Percentiles rank a stretch among this genome's conserved stretches.
Evolutionary conservation across 2,113 vertebrate genomes (phyloP).

Genomic region (Pica pica): DNA sequence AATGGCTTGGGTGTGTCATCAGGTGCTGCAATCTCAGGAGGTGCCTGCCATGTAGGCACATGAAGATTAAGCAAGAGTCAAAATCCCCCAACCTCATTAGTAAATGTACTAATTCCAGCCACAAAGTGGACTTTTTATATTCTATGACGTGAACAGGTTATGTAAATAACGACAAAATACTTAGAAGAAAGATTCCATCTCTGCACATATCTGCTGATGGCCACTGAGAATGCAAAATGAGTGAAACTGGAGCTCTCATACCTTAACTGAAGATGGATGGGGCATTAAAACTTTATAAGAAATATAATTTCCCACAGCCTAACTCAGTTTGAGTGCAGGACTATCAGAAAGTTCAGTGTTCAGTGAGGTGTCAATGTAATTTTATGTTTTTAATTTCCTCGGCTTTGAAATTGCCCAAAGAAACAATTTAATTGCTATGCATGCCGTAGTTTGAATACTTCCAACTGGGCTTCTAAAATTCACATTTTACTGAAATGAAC

Average conservation of each 20-base stretch:
- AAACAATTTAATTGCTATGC: constrained; percentile 6
- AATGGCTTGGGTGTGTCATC: neutral
- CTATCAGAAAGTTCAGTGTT: neutral
- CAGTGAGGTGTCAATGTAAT: constrained; percentile 8
- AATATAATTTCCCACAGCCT: neutral
- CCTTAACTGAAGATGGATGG: neutral
- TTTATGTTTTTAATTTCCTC: constrained; percentile 29
- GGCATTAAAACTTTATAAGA: neutral
- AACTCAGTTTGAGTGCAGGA: neutral
- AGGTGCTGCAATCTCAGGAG: neutral
- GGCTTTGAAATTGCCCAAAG: neutral
- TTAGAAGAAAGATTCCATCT: neutral
- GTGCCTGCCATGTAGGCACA: neutral
- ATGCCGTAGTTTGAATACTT: neutral
- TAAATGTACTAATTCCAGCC: neutral
- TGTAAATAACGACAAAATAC: neutral
- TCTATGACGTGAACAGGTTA: neutral
- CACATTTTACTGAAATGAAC: neutral
- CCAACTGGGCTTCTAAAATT: neutral
- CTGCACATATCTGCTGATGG: neutral
- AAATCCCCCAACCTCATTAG: neutral
- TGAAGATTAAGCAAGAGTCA: neutral
- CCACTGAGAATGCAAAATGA: neutral
- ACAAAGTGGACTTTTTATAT: neutral
- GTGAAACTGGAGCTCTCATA: neutral